A percentile compares a stretch with the other conserved stretches of the same genome.
phyloP scores from a whole-genome alignment of 1,140 invertebrate genomes.

The Papilio dardanus region DNA sequence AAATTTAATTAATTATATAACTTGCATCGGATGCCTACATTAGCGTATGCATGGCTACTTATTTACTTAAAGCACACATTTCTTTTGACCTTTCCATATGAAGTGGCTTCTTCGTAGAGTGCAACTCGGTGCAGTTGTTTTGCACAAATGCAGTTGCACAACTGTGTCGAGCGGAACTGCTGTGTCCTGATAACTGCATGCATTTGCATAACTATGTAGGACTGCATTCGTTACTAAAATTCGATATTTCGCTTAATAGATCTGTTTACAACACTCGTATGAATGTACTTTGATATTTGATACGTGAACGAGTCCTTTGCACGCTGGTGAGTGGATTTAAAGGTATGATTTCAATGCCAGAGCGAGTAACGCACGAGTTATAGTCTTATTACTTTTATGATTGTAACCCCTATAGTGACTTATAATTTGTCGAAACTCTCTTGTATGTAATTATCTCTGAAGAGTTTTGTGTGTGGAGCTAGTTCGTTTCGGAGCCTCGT shows the following conservation, averaged over 20 bases:
- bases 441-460: neutral
- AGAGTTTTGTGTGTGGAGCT: neutral
- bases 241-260: slow-evolving; percentile 8
- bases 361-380: neutral
- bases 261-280: slow-evolving; percentile 1
- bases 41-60: neutral
- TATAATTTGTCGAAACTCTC: too few species aligned
- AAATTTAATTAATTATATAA: too few species aligned
- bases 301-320: neutral
- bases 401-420: neutral
- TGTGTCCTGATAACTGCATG: slow-evolving; percentile 38
- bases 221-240: slow-evolving; percentile 11
- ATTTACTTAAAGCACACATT: neutral
- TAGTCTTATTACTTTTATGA: neutral
- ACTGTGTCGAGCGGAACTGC: slow-evolving; percentile 43
- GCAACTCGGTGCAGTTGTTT: slow-evolving; percentile 42
- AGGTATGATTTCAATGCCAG: neutral
- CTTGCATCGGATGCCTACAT: neutral
- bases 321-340: neutral
- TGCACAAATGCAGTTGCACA: slow-evolving; percentile 52
- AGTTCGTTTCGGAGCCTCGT: slow-evolving; percentile 34
- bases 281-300: neutral
- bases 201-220: slow-evolving; percentile 28
- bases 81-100: slow-evolving; percentile 45
- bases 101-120: slow-evolving; percentile 41